phyloP scores from a whole-genome alignment of 2,113 vertebrate species.

The Aphelocoma coerulescens region DNA sequence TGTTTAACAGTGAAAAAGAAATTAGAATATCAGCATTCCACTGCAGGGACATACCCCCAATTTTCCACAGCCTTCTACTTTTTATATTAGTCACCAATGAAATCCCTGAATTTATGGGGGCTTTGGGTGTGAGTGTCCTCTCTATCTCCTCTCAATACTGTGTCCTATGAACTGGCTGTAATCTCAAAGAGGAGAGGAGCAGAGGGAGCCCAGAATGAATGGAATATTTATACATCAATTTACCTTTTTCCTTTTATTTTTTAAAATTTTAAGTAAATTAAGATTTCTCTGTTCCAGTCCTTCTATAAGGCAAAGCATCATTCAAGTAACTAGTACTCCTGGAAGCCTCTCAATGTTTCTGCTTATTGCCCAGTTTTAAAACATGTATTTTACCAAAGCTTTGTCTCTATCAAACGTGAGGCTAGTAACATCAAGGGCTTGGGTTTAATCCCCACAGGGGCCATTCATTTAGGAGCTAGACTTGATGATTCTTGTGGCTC shows the following conservation, averaged over 20 bases:
- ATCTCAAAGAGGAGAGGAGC: neutral
- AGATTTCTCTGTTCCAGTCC: neutral
- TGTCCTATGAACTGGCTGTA: neutral
- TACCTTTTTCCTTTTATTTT: neutral
- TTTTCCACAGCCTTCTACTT: neutral
- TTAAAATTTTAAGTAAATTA: neutral
- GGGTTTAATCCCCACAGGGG: neutral
- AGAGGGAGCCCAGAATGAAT: neutral
- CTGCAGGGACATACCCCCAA: rapidly evolving
- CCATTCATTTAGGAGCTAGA: neutral
- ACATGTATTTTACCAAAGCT: neutral
- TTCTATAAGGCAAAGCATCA: neutral
- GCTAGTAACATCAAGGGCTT: neutral
- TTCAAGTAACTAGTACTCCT: neutral
- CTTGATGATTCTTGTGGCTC: neutral
- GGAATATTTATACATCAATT: neutral
- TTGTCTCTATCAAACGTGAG: neutral
- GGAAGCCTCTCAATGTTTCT: neutral
- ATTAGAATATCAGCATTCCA: neutral
- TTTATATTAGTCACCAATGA: neutral
- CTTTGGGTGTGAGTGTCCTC: neutral
- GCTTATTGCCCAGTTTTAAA: neutral
- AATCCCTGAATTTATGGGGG: neutral
- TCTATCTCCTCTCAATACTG: neutral
- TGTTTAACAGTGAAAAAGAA: neutral